Percentiles rank a stretch among this genome's conserved stretches.
These are phyloP conservation scores for Spisula solida DNA, from an alignment of 2,888 invertebrate species.

Conservation along the genomic window DNA sequence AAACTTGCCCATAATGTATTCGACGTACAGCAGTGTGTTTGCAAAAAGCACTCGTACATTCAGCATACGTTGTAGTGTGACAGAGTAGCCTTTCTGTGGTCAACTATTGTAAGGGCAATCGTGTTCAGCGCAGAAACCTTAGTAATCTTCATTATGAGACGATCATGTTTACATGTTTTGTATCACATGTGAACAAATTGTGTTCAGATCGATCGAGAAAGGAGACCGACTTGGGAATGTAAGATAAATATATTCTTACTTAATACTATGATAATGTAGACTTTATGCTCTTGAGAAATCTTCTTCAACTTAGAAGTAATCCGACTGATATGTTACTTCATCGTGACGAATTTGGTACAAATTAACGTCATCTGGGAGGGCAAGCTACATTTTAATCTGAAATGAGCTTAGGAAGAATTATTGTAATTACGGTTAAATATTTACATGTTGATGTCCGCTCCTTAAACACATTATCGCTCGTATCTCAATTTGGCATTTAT, in stretches of 20 bases:
- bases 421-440: background rate
- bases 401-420: background rate
- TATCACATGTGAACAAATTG: too few relatives aligned
- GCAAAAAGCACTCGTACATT: too few relatives aligned
- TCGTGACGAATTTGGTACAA: background rate
- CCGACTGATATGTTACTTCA: background rate
- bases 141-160: too few relatives aligned
- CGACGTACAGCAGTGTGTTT: too few relatives aligned
- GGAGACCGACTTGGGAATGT: background rate
- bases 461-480: background rate
- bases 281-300: background rate
- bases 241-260: slow-evolving; percentile 1
- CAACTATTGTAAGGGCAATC: too few relatives aligned
- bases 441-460: background rate
- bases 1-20: too few relatives aligned
- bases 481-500: too few relatives aligned
- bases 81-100: too few relatives aligned
- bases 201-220: too few relatives aligned
- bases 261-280: background rate
- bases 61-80: too few relatives aligned
- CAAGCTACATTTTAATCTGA: background rate
- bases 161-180: too few relatives aligned
- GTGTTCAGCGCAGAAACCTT: too few relatives aligned
- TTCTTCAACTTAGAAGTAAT: background rate
- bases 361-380: background rate